A percentile compares a stretch with the other conserved stretches of the same genome.
Conservation (phyloP, 2,113 vertebrate genomes). For the Grammomys dolichurus region DNA sequence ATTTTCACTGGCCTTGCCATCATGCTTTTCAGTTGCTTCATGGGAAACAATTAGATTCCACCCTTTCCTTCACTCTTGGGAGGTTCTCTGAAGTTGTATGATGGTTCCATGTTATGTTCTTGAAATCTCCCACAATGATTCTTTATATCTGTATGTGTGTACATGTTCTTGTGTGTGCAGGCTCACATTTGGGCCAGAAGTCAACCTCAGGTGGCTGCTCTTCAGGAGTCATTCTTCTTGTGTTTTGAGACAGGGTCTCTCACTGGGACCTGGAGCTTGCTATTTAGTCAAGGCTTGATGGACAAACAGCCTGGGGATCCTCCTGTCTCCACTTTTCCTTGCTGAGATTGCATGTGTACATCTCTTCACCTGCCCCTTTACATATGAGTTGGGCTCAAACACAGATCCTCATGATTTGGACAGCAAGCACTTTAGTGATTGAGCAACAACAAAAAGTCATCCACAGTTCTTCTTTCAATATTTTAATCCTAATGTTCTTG, state of each 20-base stretch:
- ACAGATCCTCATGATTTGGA: not conserved
- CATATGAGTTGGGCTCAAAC: not conserved
- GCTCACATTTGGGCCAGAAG: not conserved
- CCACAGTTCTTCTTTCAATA: not conserved
- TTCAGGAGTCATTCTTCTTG: not conserved
- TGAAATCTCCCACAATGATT: not conserved
- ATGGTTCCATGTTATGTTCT: not conserved
- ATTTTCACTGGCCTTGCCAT: not conserved
- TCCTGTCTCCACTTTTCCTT: too few species aligned
- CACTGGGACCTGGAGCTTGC: not conserved
- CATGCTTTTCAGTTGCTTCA: too few species aligned
- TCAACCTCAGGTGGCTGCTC: too few species aligned
- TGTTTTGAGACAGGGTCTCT: not conserved
- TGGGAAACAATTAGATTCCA: not conserved
- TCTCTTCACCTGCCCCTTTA: not conserved
- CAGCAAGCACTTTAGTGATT: not conserved
- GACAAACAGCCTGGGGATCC: not conserved
- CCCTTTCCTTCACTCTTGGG: not conserved
- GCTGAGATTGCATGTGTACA: not conserved
- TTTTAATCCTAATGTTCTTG: not conserved
- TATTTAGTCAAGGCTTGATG: not conserved
- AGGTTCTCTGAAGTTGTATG: not conserved
- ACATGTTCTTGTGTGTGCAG: not conserved
- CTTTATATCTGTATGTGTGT: not conserved
- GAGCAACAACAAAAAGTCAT: not conserved